Base-by-base conservation (phyloP, 2,113 vertebrate genomes). In the Bos javanicus region DNA sequence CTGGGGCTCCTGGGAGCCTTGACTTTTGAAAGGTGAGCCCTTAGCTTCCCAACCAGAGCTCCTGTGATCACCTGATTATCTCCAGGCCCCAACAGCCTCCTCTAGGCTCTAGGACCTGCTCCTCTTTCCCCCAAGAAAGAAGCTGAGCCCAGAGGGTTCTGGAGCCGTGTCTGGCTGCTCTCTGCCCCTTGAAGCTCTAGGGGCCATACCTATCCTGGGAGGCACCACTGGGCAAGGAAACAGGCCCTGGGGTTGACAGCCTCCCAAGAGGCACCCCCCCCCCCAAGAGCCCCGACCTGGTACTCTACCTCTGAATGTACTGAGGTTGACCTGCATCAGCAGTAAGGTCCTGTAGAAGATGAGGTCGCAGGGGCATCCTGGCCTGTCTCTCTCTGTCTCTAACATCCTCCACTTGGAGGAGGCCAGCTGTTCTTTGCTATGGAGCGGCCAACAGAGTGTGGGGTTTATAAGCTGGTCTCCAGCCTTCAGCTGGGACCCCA, bases 21-120 rank as follows among this genome's bases (percentile, higher is more conserved):
- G 59, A 96, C 94, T 59, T 87, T 59, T 84, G 97, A 23, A 92
- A 89, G n/a, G 85, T 30, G 36, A 60, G 86, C 30, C 36, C 4
- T 25, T 28, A 7, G 48, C 71, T 7, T 80, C 10, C 0, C 30
- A 0, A 17, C 91, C 28, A 14, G 0, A 13, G 60, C 57, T 21
- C 25, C 57, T 57, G 54, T 11, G 43, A 4, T 5, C 0, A 5
- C 50, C 36, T 6, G 57, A 46, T 62, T 23, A 12, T 25, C 33
- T 50, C 25, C 78, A 50, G 87, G 60, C 48, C 13, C 52, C 87
- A 12, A 26, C 36, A 81, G 4, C 80, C 76, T 84, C 39, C 33
- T 62, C 46, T 81, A 46, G 48, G 71, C 25, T 7, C 67, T 17
- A 0, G 87, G 52, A 21, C 57, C 57, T 62, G 26, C 57, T 46